Conservation (phyloP, 2,888 invertebrate genomes). For the Selenia dentaria region DNA sequence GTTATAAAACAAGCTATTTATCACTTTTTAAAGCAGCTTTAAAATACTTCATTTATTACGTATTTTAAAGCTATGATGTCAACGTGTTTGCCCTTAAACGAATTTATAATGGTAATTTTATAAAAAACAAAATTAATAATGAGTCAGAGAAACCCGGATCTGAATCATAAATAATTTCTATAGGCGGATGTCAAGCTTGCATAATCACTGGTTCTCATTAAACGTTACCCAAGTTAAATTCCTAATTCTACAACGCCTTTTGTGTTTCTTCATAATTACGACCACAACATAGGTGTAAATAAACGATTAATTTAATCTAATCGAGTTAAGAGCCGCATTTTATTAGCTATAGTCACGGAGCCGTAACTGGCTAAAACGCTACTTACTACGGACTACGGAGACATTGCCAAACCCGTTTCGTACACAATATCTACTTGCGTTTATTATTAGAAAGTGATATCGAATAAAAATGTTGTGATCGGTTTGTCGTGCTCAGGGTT, state of each 20-base stretch:
- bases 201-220: slow-evolving; percentile 51
- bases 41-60: no score
- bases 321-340: slow-evolving; percentile 10
- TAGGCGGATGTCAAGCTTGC: slow-evolving; percentile 52
- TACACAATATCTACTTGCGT: slow-evolving; percentile 15
- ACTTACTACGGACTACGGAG: slow-evolving; percentile 5
- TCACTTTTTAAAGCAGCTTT: no score
- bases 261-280: slow-evolving; percentile 17
- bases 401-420: slow-evolving; percentile 21
- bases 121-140: slow-evolving; percentile 29
- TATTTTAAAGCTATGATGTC: slow-evolving; percentile 13
- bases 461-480: slow-evolving; percentile 29
- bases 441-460: slow-evolving; percentile 32
- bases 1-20: no score
- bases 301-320: slow-evolving; percentile 20
- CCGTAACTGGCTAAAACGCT: slow-evolving; percentile 2
- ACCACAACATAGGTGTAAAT: slow-evolving; percentile 20
- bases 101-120: slow-evolving; percentile 22
- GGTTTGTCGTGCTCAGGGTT: slow-evolving; percentile 47
- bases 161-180: slow-evolving; percentile 54
- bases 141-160: slow-evolving; percentile 63
- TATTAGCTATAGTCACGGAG: slow-evolving; percentile 21
- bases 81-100: slow-evolving; percentile 25
- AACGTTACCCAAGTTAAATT: slow-evolving; percentile 33
- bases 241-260: slow-evolving; percentile 31